Conservation (phyloP, 2,797 vertebrate species). For the Cossypha polioptera region DNA sequence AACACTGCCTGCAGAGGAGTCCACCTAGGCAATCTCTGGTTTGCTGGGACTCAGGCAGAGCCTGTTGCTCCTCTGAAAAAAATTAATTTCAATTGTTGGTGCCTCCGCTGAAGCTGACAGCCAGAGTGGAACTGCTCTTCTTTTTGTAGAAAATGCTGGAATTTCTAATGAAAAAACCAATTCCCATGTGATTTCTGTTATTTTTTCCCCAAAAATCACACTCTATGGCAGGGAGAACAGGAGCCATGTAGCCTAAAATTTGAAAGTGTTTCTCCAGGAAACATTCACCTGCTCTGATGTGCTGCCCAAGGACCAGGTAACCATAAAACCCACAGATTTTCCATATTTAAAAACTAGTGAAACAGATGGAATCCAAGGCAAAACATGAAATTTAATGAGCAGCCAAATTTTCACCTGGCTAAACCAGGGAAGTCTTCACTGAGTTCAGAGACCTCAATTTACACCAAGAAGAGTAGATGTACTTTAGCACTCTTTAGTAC, state of each 20-base stretch:
- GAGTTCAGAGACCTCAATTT: neutral
- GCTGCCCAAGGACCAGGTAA: neutral
- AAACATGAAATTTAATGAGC: neutral
- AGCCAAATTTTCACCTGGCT: neutral
- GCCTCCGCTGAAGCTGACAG: neutral
- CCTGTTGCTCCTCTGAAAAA: neutral
- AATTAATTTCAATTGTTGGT: neutral
- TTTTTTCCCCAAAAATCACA: neutral
- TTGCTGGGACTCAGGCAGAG: neutral
- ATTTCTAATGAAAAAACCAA: neutral
- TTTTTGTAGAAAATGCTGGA: neutral
- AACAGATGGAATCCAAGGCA: neutral
- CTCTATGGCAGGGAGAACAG: neutral
- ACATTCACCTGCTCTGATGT: neutral
- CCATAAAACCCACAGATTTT: neutral
- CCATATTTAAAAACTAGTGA: neutral
- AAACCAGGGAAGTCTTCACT: neutral
- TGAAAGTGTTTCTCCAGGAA: neutral
- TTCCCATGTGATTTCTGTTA: neutral
- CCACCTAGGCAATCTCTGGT: neutral
- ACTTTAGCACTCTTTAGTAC: neutral
- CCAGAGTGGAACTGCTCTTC: neutral
- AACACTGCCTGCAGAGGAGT: neutral
- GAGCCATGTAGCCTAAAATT: neutral
- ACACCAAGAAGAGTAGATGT: neutral